Base-by-base conservation (phyloP, 2,797 vertebrate genomes). In the Phrynocephalus vlangalii region DNA sequence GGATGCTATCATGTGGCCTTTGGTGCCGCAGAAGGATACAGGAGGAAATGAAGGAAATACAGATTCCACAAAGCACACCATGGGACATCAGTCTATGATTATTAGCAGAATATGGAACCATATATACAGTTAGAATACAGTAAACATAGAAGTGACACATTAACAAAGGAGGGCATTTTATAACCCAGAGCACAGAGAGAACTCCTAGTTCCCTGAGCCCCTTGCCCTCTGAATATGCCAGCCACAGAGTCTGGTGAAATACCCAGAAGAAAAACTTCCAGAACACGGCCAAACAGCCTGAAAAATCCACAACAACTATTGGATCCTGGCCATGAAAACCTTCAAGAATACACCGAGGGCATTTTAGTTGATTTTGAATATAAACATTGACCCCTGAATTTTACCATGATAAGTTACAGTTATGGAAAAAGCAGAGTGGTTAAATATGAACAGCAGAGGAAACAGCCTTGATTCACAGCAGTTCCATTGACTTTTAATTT, bases 371-470 rank as follows among this genome's bases (percentile, higher is more conserved):
- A 75, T 81, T 5, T 44, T 20, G 7, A 0, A n/a, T 33, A 52
- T 88, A 44, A 16, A 44, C 33, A 5, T 84, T 88, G 86, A 79
- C 84, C 28, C 24, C 82, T 78, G 73, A 11, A 33, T 9, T 38
- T 5, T 2, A 18, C 60, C 16, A 15, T 50, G 86, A 68, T 84
- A 79, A 89, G 28, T 81, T 75, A 82, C 60, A 9, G 18, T 84
- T 92, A 85, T 50, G 5, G 52, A 87, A 78, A 6, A 86, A 18
- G 48, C 18, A 0, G 6, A n/a, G 52, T 90, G 60, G 56, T 91
- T 79, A 91, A 91, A 76, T 79, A 78, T 1, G 33, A 90, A 77
- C 16, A 89, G 22, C 38, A 77, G 85, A 22, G 28, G 52, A 91
- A 48, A 10, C 66, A 81, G 72, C 9, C 8, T 89, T 44, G 28